Evolutionary conservation across 92 coral and sea anemone genomes (phyloP), one percentile per base, ranked within the genome.

Genomic region (Chrysogorgia sp.): DNA sequence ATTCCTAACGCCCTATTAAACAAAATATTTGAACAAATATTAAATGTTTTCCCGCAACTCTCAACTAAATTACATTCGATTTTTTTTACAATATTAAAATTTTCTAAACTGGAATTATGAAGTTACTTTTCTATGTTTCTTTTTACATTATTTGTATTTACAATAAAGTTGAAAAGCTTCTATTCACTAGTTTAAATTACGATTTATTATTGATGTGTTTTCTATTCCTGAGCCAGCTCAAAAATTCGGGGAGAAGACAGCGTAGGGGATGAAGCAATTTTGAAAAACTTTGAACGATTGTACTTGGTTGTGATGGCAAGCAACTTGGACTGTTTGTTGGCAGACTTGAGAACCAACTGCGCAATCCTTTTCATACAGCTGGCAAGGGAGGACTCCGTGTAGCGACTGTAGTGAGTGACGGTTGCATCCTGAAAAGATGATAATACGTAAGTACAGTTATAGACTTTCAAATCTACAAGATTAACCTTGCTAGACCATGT

Each of bases 301-400:
- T 89, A 93, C 59, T 93, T 93, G 68, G 71, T 89, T 40, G 81
- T 76, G 17, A 93, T 94, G 52, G 98, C 91, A 87, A 90, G 86
- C 2, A 78, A 63, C 62, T 87, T 96, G 58, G 81, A 52, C 20
- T 66, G 65, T 56, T 87, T 83, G 24, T 86, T 87, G 25, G 67
- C 62, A 56, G 81, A 33, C 10, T 75, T 85, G 3, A 77, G 49
- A 25, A 96, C 59, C 2, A 96, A 81, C 25, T 83, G 64, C 10
- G 92, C 87, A 22, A 92, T 82, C 69, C 88, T 83, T 70, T 85
- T 88, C 83, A 92, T 90, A 45, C 96, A 92, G 10, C 92, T 92
- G 19, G 53, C 23, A 0, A 96, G 89, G n/a, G 80, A 84, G n/a
- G 31, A 68, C 60, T 87, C 86, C 0, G 89, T 67, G 77, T 91